Evolutionary conservation across 2,797 vertebrate genomes (phyloP), one percentile per base, ranked within the genome.

Genomic region (Enteromius argenteus): DNA sequence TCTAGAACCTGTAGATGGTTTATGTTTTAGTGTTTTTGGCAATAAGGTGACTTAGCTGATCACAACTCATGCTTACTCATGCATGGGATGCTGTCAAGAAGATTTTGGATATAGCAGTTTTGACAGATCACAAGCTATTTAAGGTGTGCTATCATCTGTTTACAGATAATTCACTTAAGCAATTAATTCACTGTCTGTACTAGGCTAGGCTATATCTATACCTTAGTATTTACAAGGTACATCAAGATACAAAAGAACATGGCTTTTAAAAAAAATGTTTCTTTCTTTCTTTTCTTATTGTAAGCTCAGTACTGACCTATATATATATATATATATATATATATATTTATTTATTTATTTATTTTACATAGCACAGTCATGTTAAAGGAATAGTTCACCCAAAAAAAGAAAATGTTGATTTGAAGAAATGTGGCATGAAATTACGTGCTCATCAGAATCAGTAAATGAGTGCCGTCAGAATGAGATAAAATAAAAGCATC

Each of bases 61-160:
- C 37, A 78, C 23, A 44, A 19, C 2, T 3, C 14, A 62, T 77
- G 56, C 5, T 32, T 62, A 46, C 39, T 44, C 75, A 64, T 77
- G 75, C 15, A 78, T 44, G 14, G 42, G 7, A 7, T 0, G 0
- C 51, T 46, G 75, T 42, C 39, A 78, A 78, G 5, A 42, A 23
- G 32, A 80, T 80, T 75, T 80, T 80, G 73, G 32, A 53, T 39
- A 30, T 13, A 21, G n/a, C 32, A 30, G 35, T 42, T 80, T 13
- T 81, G 80, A 72, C 68, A 73, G 37, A 81, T 62, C 39, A 60
- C 68, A 73, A 58, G 53, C 68, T 73, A 53, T 58, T 58, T 10
- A 9, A 79, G 30, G 64, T 53, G 30, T 79, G 78, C 19, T 21
- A 21, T 81, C 62, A 37, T 79, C 62, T 79, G 62, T 60, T 81